Evolutionary conservation across 2,797 vertebrate species (phyloP), one percentile per base, ranked within the genome.

Genomic region (Platalea minor): DNA sequence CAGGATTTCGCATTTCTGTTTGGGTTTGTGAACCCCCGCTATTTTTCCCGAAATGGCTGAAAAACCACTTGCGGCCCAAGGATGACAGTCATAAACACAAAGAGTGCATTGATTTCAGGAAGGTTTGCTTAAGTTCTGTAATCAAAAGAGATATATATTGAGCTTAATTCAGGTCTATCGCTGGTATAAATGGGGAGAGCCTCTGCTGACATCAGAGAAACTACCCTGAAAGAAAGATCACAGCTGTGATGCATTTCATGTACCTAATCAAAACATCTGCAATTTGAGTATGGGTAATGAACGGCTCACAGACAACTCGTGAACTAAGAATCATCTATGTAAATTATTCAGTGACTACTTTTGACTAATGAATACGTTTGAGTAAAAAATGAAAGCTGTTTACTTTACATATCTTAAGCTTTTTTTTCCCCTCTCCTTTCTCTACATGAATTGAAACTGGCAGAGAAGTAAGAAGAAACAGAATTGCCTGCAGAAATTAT

Each of bases 191-290:
- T 10, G 15, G n/a, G 43, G 31, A 72, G 41, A 64, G 45, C 45
- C 86, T 64, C 69, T 74, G 57, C 41, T 88, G 89, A 60, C 53
- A 76, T 21, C 87, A 70, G 31, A 93, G 51, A 54, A 93, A 73
- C 31, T 3, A 64, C 33, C 53, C 50, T 28, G 9, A 69, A 78
- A 88, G 39, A 39, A 83, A 63, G 56, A 82, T 69, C 56, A 51
- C 35, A 76, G 46, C 46, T 54, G 86, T 33, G 80, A 92, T 64
- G 28, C 17, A 69, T 64, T 72, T 79, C 67, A 60, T 45, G 35
- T 68, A 63, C 78, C 89, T 74, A 56, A 89, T 85, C 68, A 85
- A 92, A 93, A 74, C 84, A 83, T 69, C 87, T 91, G 72, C 81
- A 91, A 6, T 56, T 43, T 35, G 56, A 91, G 69, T 45, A 67